Conservation (phyloP, 2,797 vertebrate genomes). For the Sparus aurata region DNA sequence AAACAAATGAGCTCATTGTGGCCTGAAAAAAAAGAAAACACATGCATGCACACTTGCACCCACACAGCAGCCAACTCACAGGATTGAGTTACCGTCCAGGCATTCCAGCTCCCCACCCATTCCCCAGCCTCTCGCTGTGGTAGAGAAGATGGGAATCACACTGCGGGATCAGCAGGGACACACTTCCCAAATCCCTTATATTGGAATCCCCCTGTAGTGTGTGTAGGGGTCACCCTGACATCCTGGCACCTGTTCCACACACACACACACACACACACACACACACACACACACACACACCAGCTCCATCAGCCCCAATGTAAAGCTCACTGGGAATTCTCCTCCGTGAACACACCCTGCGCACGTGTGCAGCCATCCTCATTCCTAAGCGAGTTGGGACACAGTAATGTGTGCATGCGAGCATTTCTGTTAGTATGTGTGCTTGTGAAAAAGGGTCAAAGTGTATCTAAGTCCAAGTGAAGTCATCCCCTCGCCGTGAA, state of each 20-base stretch:
- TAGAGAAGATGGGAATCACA: constrained; percentile 47
- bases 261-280: constrained; percentile 33
- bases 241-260: constrained; percentile 73
- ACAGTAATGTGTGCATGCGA: constrained; percentile 56
- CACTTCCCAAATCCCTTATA: constrained; percentile 47
- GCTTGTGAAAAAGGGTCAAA: constrained; percentile 36
- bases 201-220: constrained; percentile 63
- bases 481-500: constrained; percentile 49
- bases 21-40: constrained; percentile 61
- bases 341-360: constrained; percentile 43
- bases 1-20: constrained; percentile 80
- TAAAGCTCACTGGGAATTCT: constrained; percentile 55
- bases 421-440: constrained; percentile 32
- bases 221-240: constrained; percentile 25
- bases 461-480: constrained; percentile 40
- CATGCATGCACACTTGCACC: constrained; percentile 78
- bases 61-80: constrained; percentile 70
- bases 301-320: constrained; percentile 45
- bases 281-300: constrained; percentile 32
- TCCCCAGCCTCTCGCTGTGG: constrained; percentile 43
- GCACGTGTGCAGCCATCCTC: constrained; percentile 48
- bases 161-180: constrained; percentile 22
- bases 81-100: constrained; percentile 72
- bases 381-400: constrained; percentile 72
- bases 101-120: constrained; percentile 72